Evolutionary conservation across 2,888 invertebrate species (phyloP), one percentile per base, ranked within the genome.

Genomic region (Timandra comae): DNA sequence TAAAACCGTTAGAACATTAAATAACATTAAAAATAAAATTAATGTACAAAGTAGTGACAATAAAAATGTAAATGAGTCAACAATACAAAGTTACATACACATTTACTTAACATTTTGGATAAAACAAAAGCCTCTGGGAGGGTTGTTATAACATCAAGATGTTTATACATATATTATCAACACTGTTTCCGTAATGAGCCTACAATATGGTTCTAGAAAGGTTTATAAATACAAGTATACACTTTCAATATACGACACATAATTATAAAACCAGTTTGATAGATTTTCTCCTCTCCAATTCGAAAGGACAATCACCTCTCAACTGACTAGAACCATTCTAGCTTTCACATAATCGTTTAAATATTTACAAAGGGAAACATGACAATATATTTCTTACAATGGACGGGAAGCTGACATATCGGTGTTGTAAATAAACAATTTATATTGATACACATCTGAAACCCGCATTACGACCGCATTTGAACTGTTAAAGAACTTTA

Each of bases 1-100:
- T 49, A 49, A 58, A 60, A 61, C 55, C 49, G 57, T 61, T 62
- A 50, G 46, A 56, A 56, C 43, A 61, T 59, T 61, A 58, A 59
- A 59, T 57, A 63, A 57, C 56, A 63, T 60, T 56, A 58, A 53
- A 56, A 54, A 63, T 56, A 58, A 62, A 50, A 56, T 62, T 50
- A 37, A 50, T 52, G 43, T 46, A 54, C 49, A 44, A 51, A 16
- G 16, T 16, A 52, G 50, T 50, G 52, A 49, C 41, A 53, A 43
- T 49, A 60, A 41, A 43, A 46, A 52, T 44, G 52, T 46, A 44
- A 49, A 58, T 52, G 49, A 56, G 34, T 43, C 41, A 60, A 58
- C 53, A 56, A 54, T 54, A 52, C 52, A 56, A 56, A 49, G 42
- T n/a, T n/a, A n/a, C n/a, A 16, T 16, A 16, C 16, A 16, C 6